These are phyloP conservation scores for Rousettus madagascariensis DNA, from an alignment of 2,797 vertebrate species.

Conservation along the genomic window DNA sequence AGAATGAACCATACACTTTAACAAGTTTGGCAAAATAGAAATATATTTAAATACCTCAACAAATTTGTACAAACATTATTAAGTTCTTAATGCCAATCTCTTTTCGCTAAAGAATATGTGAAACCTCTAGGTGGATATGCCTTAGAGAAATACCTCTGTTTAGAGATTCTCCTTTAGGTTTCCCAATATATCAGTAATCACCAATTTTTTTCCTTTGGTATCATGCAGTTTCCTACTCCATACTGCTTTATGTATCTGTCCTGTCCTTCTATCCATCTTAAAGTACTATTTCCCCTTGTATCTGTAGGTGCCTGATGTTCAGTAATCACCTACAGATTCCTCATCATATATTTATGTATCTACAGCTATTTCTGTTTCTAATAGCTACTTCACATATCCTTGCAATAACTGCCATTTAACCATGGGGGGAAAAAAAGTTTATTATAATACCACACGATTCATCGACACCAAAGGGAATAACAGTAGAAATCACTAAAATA, in stretches of 20 bases:
- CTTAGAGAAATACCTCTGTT: background rate
- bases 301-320: background rate
- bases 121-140: background rate
- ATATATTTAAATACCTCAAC: background rate
- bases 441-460: background rate
- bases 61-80: background rate
- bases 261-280: background rate
- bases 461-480: background rate
- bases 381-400: background rate
- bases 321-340: background rate
- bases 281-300: background rate
- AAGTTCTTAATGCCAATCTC: background rate
- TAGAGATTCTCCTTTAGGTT: background rate
- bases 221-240: background rate
- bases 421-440: background rate
- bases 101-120: background rate
- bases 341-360: background rate
- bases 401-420: background rate
- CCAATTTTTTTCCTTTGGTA: background rate
- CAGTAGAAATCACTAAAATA: background rate
- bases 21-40: background rate
- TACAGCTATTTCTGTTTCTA: background rate
- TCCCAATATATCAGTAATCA: background rate
- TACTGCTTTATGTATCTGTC: background rate
- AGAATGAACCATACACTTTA: background rate